These are phyloP conservation scores for Ostrea denselamellosa DNA, from an alignment of 1,140 invertebrate species.

Conservation along the genomic window DNA sequence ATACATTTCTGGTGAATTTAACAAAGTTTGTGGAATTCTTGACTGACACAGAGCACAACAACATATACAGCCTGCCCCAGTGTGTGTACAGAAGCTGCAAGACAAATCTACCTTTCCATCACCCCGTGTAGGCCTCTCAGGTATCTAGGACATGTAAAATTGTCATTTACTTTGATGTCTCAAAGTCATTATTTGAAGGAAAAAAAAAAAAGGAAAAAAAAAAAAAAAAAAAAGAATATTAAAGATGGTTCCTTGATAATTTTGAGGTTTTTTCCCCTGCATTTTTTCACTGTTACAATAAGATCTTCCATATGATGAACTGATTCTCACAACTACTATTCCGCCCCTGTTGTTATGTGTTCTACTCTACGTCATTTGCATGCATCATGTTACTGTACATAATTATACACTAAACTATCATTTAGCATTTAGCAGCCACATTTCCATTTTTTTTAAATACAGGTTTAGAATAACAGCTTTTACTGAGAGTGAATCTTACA, in stretches of 20 bases:
- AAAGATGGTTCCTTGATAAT: too few relatives aligned
- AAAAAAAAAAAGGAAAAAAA: background rate
- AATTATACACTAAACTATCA: background rate
- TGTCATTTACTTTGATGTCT: background rate
- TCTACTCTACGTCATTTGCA: background rate
- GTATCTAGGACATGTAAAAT: slow-evolving; percentile 18
- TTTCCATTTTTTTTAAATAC: background rate
- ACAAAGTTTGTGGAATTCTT: slow-evolving; percentile 1
- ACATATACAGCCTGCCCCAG: slow-evolving; percentile 5
- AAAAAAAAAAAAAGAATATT: too few relatives aligned
- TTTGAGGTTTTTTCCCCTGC: too few relatives aligned
- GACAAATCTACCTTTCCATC: slow-evolving; percentile 28
- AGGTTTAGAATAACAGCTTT: background rate
- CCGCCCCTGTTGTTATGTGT: background rate
- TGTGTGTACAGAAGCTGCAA: slow-evolving; percentile 29
- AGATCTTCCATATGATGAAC: too few relatives aligned
- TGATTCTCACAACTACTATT: too few relatives aligned
- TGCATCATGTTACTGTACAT: background rate
- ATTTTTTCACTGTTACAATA: too few relatives aligned
- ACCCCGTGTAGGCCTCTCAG: slow-evolving; percentile 8
- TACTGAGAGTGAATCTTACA: background rate
- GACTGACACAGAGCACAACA: slow-evolving; percentile 18
- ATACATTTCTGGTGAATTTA: background rate
- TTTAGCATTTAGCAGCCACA: background rate
- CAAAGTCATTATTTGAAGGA: background rate